phyloP scores from a whole-genome alignment of 2,113 vertebrate genomes.

The Cyanistes caeruleus region DNA sequence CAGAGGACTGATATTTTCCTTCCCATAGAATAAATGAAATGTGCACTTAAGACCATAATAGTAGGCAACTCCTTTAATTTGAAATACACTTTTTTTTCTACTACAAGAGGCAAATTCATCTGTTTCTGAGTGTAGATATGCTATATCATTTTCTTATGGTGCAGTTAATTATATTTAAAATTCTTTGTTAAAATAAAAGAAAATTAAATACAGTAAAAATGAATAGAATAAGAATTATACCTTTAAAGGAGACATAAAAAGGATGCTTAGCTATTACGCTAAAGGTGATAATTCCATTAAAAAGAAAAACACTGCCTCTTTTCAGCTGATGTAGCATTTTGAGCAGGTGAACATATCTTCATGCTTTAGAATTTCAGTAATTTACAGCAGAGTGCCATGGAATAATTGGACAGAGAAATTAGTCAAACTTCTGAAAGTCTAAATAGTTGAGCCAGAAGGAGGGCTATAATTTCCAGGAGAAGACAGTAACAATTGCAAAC shows the following conservation, averaged over 20 bases:
- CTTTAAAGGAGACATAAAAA: neutral
- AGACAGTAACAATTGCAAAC: neutral
- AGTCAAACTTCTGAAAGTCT: slow-evolving; percentile 17
- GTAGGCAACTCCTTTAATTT: neutral
- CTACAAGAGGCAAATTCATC: neutral
- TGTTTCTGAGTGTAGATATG: neutral
- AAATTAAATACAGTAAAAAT: neutral
- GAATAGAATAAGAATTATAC: neutral
- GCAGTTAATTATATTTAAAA: neutral
- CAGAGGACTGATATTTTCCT: neutral
- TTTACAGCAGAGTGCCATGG: neutral
- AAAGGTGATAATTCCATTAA: neutral
- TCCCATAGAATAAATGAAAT: neutral
- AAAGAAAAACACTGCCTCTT: neutral
- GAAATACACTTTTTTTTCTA: neutral
- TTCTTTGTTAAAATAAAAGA: neutral
- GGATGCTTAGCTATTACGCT: neutral
- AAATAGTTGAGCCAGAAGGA: neutral
- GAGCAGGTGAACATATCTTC: neutral
- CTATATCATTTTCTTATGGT: neutral
- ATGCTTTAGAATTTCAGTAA: neutral
- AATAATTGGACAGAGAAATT: slow-evolving; percentile 4
- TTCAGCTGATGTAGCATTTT: neutral
- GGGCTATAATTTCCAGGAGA: slow-evolving; percentile 5
- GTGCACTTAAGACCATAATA: neutral